phyloP scores from a whole-genome alignment of 2,113 vertebrate species.

The Saccopteryx bilineata region DNA sequence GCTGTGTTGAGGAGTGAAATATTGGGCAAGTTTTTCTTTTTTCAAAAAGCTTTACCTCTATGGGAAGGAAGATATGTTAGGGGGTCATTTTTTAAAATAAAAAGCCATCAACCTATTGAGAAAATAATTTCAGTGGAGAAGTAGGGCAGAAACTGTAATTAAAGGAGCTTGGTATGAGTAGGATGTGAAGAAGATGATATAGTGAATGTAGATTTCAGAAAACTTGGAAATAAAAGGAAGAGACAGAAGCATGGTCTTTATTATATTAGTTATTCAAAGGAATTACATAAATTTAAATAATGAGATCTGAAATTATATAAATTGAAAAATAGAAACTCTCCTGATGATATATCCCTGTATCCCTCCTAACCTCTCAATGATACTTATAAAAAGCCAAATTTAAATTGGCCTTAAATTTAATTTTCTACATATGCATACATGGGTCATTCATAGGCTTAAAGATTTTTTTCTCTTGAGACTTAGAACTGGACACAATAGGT shows the following conservation, averaged over 20 bases:
- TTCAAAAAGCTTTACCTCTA: constrained; percentile 18
- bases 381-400: background rate
- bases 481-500: background rate
- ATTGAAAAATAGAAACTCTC: constrained; percentile 8
- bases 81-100: constrained; percentile 41
- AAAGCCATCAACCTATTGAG: constrained; percentile 13
- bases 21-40: background rate
- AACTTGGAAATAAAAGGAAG: constrained; percentile 37
- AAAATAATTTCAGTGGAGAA: constrained; percentile 16
- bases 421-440: background rate
- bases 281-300: background rate
- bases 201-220: constrained; percentile 11
- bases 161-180: constrained; percentile 8
- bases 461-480: background rate
- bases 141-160: constrained; percentile 14
- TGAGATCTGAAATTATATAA: background rate
- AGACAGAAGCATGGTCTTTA: background rate
- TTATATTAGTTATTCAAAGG: constrained; percentile 56
- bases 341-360: background rate
- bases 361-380: background rate
- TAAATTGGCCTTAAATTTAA: background rate
- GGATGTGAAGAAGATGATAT: background rate
- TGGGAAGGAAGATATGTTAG: constrained; percentile 9
- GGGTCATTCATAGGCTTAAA: background rate
- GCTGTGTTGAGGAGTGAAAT: background rate